Evolutionary conservation across 1,140 invertebrate species (phyloP).

Genomic region (Mesaphorura yosii): DNA sequence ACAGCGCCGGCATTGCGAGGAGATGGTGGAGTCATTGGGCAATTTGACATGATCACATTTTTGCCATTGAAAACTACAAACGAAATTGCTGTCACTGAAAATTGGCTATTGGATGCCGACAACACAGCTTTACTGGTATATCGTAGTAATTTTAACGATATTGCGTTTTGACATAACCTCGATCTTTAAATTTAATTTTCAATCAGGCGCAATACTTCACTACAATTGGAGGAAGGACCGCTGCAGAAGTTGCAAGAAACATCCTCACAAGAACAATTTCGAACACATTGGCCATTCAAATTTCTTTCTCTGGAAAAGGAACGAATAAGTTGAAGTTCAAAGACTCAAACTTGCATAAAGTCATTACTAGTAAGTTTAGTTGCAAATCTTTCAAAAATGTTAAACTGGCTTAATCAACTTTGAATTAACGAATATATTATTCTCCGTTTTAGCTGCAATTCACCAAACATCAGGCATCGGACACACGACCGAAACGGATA

Average conservation of each 20-base stretch:
- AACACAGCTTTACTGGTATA: no score
- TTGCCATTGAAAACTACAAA: no score
- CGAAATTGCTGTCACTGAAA: no score
- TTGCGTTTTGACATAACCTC: neutral
- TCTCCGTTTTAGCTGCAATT: neutral
- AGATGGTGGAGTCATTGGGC: no score
- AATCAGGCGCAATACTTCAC: neutral
- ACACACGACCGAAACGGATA: neutral
- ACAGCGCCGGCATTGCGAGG: no score
- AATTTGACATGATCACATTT: no score
- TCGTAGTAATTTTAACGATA: no score
- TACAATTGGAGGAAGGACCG: neutral
- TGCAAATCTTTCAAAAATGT: neutral
- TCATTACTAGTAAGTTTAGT: neutral
- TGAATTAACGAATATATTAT: neutral
- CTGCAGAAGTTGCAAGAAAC: neutral
- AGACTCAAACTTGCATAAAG: neutral
- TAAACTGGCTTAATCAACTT: neutral
- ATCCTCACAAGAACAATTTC: neutral
- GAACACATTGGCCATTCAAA: neutral
- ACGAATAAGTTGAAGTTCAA: neutral
- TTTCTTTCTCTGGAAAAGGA: neutral
- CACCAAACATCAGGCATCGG: neutral
- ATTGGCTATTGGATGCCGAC: no score
- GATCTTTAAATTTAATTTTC: neutral